Conservation (phyloP, 2,797 vertebrate genomes). For the Eupleurogrammus muticus region DNA sequence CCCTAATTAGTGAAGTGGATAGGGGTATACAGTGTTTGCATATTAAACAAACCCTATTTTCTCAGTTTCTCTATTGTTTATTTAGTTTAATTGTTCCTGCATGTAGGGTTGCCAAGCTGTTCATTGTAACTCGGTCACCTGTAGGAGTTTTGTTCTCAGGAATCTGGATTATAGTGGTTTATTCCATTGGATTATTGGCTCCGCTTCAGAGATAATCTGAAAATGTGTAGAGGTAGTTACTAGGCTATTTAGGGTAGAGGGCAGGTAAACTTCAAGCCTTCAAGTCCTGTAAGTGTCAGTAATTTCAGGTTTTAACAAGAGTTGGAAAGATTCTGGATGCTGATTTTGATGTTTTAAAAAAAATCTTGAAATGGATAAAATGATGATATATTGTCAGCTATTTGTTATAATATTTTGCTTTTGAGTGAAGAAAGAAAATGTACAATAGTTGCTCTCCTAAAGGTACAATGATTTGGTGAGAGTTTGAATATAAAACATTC, state of each 20-base stretch:
- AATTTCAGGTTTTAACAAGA: constrained; percentile 1
- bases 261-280: neutral
- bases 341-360: neutral
- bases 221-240: constrained; percentile 56
- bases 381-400: no score
- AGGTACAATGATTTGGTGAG: no score
- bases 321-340: neutral
- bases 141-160: constrained; percentile 37
- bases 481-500: no score
- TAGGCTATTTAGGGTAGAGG: constrained; percentile 46
- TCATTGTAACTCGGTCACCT: constrained; percentile 37
- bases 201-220: constrained; percentile 63
- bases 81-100: neutral
- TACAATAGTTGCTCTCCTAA: no score
- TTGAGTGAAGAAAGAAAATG: no score
- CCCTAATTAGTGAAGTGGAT: neutral
- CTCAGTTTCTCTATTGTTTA: neutral
- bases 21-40: neutral
- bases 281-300: neutral
- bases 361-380: no score
- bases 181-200: constrained; percentile 66
- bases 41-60: neutral
- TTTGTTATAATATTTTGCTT: no score
- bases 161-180: constrained; percentile 62
- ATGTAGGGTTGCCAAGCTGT: constrained; percentile 11